Base-by-base conservation (phyloP, 2,113 vertebrate species). In the Osmerus mordax region DNA sequence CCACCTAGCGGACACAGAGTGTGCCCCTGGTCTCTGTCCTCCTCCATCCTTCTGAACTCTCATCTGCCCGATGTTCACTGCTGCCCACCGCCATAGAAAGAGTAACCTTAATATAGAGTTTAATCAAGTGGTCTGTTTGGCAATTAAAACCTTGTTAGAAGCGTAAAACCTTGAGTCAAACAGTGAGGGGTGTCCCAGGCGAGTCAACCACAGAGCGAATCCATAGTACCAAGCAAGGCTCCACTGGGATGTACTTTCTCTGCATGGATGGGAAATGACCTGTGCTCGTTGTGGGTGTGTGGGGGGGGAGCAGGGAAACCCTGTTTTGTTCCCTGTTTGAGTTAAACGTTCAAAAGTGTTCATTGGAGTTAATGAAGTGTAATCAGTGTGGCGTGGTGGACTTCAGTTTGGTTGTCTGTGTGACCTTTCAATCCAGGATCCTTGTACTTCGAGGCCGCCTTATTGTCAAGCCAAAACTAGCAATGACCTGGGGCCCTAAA, bases 61-160 rank as follows among this genome's bases (percentile, higher is more conserved):
- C 41, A 11, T 47, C 41, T 47, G 41, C 9, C 9, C 9, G 2
- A 47, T 47, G 9, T 11, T 74, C 65, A 58, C 70, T 74, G 8
- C 76, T 83, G 55, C 65, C 68, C 12, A 3, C 54, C 75, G 63
- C 68, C 71, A 41, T 70, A 83, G 70, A 84, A 78, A 81, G 82
- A 80, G 71, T 69, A 76, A 75, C 83, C 72, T 84, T 86, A 94
- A 95, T 95, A 94, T 92, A 88, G 91, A 92, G 89, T 92, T 91
- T 94, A 94, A 94, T 95, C 94, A 96, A 93, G 95, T 95, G 94
- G 92, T 92, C 91, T 93, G 93, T 96, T 95, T 94, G 94, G 94
- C 92, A 95, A 96, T 96, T 95, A 95, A 95, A 95, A 92, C 92
- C 94, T 95, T 95, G 94, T 95, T 96, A 95, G 94, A 95, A 93